Evolutionary conservation across 2,113 vertebrate genomes (phyloP).

Genomic region (Hemiprocne comata): DNA sequence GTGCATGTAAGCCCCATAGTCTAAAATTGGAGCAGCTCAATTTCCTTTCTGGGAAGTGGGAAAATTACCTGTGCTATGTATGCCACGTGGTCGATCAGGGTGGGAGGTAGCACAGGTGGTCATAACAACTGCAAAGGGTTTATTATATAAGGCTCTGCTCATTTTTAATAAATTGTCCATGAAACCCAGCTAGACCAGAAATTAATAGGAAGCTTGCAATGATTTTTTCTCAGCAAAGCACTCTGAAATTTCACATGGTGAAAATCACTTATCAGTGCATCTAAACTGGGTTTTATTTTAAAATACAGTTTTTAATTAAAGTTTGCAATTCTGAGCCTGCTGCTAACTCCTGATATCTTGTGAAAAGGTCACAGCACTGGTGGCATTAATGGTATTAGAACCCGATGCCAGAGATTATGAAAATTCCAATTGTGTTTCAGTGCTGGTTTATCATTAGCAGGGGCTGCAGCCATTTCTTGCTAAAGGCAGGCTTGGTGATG

Average conservation of each 20-base stretch:
- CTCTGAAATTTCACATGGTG: conserved; percentile 18
- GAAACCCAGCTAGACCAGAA: conserved; percentile 46
- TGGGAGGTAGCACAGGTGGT: conserved; percentile 48
- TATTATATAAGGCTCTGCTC: conserved; percentile 44
- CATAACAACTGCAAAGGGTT: conserved; percentile 48
- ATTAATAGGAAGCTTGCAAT: conserved; percentile 44
- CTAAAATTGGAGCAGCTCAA: conserved; percentile 26
- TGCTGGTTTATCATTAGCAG: background rate
- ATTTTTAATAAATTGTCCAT: conserved; percentile 66
- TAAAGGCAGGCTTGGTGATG: background rate
- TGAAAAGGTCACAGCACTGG: conserved; percentile 55
- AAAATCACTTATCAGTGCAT: conserved; percentile 46
- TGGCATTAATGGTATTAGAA: conserved; percentile 35
- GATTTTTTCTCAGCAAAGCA: conserved; percentile 2
- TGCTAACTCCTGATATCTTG: conserved; percentile 45
- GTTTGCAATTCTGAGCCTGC: conserved; percentile 33
- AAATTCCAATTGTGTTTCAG: background rate
- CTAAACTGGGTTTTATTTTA: conserved; percentile 49
- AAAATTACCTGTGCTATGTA: conserved; percentile 25
- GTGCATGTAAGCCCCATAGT: background rate
- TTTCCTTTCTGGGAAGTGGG: conserved; percentile 33
- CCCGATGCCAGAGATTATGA: conserved; percentile 30
- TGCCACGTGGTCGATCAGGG: background rate
- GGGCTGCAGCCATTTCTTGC: background rate
- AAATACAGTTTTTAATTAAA: conserved; percentile 70